Evolutionary conservation across 2,113 vertebrate genomes (phyloP).

Genomic region (Psammodynastes pulverulentus): DNA sequence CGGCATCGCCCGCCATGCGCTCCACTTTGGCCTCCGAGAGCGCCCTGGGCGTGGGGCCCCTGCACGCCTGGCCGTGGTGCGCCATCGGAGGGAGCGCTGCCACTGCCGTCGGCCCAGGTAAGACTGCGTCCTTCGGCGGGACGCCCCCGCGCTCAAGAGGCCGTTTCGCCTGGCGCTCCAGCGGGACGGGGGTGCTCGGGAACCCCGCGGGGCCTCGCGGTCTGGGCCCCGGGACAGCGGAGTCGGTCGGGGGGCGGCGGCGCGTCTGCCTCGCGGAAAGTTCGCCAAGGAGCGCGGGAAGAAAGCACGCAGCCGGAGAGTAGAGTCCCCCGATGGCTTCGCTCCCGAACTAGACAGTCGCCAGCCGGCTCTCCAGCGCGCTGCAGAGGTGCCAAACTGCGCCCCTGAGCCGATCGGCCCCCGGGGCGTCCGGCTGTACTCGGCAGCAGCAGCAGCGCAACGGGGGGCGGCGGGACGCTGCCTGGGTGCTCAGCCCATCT

Average conservation of each 20-base stretch:
- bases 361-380: not conserved
- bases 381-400: not conserved
- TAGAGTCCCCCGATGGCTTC: not conserved
- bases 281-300: not conserved
- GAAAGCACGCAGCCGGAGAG: not conserved
- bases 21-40: not conserved
- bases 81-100: not conserved
- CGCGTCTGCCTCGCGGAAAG: not conserved
- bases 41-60: not conserved
- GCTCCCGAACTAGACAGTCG: not conserved
- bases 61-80: not conserved
- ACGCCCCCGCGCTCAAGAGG: not conserved
- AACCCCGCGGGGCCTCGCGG: not conserved
- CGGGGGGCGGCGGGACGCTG: not conserved
- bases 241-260: not conserved
- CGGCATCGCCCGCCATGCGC: not conserved
- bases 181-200: not conserved
- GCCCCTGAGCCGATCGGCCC: no score
- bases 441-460: no score
- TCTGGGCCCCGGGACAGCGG: not conserved
- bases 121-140: not conserved
- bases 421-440: not conserved
- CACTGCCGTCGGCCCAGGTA: not conserved
- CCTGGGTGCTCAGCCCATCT: no score
- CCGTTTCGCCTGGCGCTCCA: not conserved